These are phyloP conservation scores for Zaprionus obscuricornis DNA, from an alignment of 2,888 invertebrate species.

Conservation along the genomic window DNA sequence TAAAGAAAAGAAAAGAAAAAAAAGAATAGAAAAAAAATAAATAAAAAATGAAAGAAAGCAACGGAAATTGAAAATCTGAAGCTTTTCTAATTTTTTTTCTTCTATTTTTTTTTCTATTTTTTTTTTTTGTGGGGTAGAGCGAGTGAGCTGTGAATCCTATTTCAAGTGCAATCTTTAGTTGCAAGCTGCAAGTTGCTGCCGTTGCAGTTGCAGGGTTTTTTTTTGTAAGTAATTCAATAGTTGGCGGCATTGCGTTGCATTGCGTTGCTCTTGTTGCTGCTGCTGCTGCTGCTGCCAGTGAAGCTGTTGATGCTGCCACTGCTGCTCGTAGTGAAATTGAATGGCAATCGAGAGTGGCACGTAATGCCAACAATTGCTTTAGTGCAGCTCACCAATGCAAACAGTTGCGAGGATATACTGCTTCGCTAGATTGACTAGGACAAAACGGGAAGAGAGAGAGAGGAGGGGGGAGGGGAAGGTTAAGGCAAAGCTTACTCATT, in stretches of 20 bases:
- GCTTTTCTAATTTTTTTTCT: too few species aligned
- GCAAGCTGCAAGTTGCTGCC: conserved; percentile 17
- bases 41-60: conserved; percentile 45
- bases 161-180: conserved; percentile 79
- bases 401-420: conserved; percentile 37
- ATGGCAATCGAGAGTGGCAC: conserved; percentile 80
- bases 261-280: conserved; percentile 4
- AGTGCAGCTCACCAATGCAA: conserved; percentile 65
- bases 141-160: conserved; percentile 79
- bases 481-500: conserved; percentile 44
- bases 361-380: conserved; percentile 80
- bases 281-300: conserved; percentile 7
- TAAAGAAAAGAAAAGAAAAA: conserved; percentile 11
- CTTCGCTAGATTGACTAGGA: conserved; percentile 1
- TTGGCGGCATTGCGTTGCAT: conserved; percentile 58
- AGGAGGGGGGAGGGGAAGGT: background rate
- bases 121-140: conserved; percentile 52
- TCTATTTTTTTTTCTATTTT: too few species aligned
- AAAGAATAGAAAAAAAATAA: conserved; percentile 17
- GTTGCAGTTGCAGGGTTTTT: conserved; percentile 57
- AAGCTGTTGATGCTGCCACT: conserved; percentile 6
- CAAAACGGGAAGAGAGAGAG: conserved; percentile 7
- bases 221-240: conserved; percentile 78
- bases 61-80: conserved; percentile 78
- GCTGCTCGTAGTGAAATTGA: conserved; percentile 57